phyloP scores from a whole-genome alignment of 2,888 invertebrate genomes.

The Tetanocera ferruginea region DNA sequence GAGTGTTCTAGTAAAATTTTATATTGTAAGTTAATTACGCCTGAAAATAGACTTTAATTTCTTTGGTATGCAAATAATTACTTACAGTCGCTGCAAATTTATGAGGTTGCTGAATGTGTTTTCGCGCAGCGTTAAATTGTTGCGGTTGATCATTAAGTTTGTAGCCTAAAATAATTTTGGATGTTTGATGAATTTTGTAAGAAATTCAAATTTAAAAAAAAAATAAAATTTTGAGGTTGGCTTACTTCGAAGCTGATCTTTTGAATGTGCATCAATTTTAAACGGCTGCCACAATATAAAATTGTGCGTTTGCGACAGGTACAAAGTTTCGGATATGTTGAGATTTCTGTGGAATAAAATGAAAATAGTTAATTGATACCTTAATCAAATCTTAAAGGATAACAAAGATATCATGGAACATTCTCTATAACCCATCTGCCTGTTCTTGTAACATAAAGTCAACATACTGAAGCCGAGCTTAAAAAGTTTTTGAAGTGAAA shows the following conservation, averaged over 20 bases:
- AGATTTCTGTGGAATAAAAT: conserved; percentile 56
- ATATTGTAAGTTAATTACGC: conserved; percentile 55
- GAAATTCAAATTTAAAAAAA: background rate
- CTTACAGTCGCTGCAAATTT: conserved; percentile 60
- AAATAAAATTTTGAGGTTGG: background rate
- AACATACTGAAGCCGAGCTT: too few species aligned
- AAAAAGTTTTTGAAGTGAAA: too few species aligned
- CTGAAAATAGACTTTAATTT: background rate
- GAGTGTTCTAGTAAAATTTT: conserved; percentile 58
- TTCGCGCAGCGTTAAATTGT: conserved; percentile 61
- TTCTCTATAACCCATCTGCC: too few species aligned
- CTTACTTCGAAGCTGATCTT: conserved; percentile 59
- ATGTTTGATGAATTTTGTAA: background rate
- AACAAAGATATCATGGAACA: too few species aligned
- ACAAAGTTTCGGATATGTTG: conserved; percentile 66
- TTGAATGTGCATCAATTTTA: conserved; percentile 57
- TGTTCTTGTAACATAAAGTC: too few species aligned
- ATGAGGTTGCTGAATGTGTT: conserved; percentile 58
- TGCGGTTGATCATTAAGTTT: conserved; percentile 61
- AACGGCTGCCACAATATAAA: conserved; percentile 59
- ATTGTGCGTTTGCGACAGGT: conserved; percentile 57
- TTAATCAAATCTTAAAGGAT: too few species aligned
- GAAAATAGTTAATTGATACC: too few species aligned
- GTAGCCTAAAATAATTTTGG: conserved; percentile 55
- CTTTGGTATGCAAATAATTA: conserved; percentile 26